These are phyloP conservation scores for Eutolmus rufibarbis DNA, from an alignment of 2,888 invertebrate species.

Conservation along the genomic window DNA sequence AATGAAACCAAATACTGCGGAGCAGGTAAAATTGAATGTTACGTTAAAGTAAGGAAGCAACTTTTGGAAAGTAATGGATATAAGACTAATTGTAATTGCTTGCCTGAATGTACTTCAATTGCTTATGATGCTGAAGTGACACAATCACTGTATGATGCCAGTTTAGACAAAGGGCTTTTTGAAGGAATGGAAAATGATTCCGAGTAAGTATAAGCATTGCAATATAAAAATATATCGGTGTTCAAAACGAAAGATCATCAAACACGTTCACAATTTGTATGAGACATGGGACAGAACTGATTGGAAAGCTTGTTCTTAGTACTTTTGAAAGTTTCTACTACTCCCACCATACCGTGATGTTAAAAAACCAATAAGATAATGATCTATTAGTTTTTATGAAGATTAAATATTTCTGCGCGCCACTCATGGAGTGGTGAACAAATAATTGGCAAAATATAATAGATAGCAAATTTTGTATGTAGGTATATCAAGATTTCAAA, in stretches of 20 bases:
- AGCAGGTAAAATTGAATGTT: not conserved
- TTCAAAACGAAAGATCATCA: not conserved
- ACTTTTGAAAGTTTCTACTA: too few relatives aligned
- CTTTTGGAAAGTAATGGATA: not conserved
- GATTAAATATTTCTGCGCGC: too few relatives aligned
- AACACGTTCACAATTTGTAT: not conserved
- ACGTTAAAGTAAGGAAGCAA: not conserved
- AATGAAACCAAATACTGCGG: not conserved
- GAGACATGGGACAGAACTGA: too few relatives aligned
- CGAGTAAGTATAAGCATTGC: not conserved
- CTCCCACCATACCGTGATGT: too few relatives aligned
- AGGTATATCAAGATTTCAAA: too few relatives aligned
- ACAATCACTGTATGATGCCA: conserved; percentile 61
- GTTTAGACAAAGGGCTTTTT: not conserved
- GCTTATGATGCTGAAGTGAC: conserved; percentile 72
- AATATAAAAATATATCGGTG: not conserved
- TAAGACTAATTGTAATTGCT: conserved; percentile 64
- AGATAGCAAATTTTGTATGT: too few relatives aligned
- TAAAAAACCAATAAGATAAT: too few relatives aligned
- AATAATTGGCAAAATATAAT: too few relatives aligned
- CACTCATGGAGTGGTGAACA: too few relatives aligned
- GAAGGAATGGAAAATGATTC: not conserved
- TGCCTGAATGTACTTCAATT: conserved; percentile 71
- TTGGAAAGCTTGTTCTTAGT: too few relatives aligned
- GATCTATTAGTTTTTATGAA: too few relatives aligned